Evolutionary conservation across 2,113 vertebrate species (phyloP), one percentile per base, ranked within the genome.

Genomic region (Gallinago paraguaiae): DNA sequence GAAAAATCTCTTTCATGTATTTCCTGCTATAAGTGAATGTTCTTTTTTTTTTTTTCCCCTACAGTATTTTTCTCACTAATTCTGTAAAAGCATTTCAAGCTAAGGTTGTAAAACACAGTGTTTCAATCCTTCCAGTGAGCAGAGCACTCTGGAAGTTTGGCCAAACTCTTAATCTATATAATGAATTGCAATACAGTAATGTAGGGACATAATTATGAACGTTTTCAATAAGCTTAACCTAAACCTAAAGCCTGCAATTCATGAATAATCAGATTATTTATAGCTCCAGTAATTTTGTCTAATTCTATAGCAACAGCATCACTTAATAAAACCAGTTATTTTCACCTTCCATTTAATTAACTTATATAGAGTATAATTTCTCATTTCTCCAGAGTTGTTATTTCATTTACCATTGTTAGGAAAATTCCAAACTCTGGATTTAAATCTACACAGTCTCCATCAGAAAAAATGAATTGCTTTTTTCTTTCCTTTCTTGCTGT

Each of bases 351-450:
- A 45, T 63, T 39, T 57, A 76, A 76, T 51, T 79, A 86, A 59
- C 9, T 79, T 68, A 22, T 61, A 82, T 17, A 54, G 41, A 53
- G 53, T 59, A 63, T 28, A 82, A 77, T 86, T 78, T 48, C 7
- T 51, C n/a, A 86, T 23, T 77, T 90, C 15, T 68, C 43, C 54
- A 9, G 30, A 90, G 94, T 39, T 93, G 82, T 71, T 79, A 81
- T 50, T 78, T 88, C 60, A 92, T 68, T 98, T 97, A 99, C 99
- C 99, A 99, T 99, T 72, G 99, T 99, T 86, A 99, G 96, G 97
- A 99, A 99, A 97, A 99, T 98, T 91, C 99, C 99, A 92, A 99
- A 99, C 95, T 99, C 99, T 46, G 98, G 98, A 93, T 99, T 99
- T 98, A 99, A 98, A 95, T 99, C 97, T 33, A 99, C 99, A 64